Base-by-base conservation (phyloP, 2,888 invertebrate species). In the Caenorhabditis becei region DNA sequence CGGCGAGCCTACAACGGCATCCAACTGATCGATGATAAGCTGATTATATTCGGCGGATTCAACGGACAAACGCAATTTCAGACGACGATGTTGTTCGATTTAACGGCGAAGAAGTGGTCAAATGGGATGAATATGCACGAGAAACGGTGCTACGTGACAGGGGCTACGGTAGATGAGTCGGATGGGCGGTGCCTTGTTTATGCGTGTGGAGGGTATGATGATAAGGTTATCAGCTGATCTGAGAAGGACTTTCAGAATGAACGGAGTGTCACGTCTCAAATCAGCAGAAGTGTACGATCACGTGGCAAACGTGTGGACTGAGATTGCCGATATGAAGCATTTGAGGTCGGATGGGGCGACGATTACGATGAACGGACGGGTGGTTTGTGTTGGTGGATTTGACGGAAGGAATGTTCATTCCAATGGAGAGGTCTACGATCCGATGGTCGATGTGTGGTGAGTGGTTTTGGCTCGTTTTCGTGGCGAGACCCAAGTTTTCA, bases 351-450 rank as follows among this genome's bases (percentile, higher is more conserved):
- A 82, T 35, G 82, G 82, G 24, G 77, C 77, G n/a, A 54, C 41
- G 16, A 23, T 65, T 1, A 18, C 72, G 5, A 14, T 82, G 0
- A 62, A 77, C 35, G 54, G 54, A n/a, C 56, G 67, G 28, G 70
- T 83, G 14, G 16, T 78, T 16, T 58, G 61, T 1, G 61, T 82
- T 16, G 85, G 85, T 28, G 85, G 85, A 41, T 85, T 85, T 51
- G 85, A 85, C 47, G 85, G 85, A 26, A 49, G 79, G 10, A 26
- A 71, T 11, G 49, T 82, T 24, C 83, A 83, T 56, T 28, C 54
- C 8, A 63, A 71, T 24, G 82, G 59, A 3, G 85, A 85, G 63
- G 14, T 69, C 7, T 83, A 77, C 49, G 85, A 85, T 67, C 62
- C 78, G 4, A 56, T 56, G 2, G 44, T 44, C 16, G 63, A 80